Percentiles rank a stretch among this genome's conserved stretches.
Evolutionary conservation across 1,140 invertebrate genomes (phyloP).

Genomic region (Heliconius nattereri): DNA sequence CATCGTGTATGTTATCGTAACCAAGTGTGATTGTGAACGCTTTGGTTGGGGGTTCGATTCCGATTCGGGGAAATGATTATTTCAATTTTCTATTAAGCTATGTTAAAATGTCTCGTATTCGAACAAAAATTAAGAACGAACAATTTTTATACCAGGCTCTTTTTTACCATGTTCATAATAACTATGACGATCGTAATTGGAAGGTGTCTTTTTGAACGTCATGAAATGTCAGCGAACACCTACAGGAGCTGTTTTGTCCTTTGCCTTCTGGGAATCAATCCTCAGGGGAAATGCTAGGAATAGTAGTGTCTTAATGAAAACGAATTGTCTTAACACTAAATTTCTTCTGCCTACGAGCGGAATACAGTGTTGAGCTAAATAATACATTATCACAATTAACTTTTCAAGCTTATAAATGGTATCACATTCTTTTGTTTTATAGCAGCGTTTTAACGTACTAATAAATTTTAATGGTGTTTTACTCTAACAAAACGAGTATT

Average conservation of each 20-base stretch:
- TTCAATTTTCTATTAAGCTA: too few relatives aligned
- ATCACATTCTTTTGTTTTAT: conserved; percentile 6
- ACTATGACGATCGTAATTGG: too few relatives aligned
- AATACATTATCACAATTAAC: background rate
- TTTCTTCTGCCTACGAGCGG: background rate
- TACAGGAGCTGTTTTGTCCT: too few relatives aligned
- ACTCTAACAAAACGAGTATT: background rate
- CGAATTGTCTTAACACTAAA: too few relatives aligned
- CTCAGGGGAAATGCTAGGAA: too few relatives aligned
- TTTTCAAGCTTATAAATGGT: background rate
- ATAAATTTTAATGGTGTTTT: background rate
- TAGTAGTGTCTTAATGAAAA: too few relatives aligned
- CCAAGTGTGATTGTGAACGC: background rate
- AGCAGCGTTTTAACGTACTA: background rate
- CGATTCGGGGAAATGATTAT: background rate
- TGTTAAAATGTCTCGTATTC: too few relatives aligned
- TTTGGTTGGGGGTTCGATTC: background rate
- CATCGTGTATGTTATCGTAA: background rate
- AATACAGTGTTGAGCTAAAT: background rate
- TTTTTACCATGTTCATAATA: too few relatives aligned
- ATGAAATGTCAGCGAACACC: background rate
- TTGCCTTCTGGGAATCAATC: too few relatives aligned
- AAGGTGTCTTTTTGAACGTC: background rate
- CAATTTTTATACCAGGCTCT: too few relatives aligned
- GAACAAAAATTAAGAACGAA: too few relatives aligned